Evolutionary conservation across 2,113 vertebrate genomes (phyloP).

Genomic region (Chamaetylas fuelleborni): DNA sequence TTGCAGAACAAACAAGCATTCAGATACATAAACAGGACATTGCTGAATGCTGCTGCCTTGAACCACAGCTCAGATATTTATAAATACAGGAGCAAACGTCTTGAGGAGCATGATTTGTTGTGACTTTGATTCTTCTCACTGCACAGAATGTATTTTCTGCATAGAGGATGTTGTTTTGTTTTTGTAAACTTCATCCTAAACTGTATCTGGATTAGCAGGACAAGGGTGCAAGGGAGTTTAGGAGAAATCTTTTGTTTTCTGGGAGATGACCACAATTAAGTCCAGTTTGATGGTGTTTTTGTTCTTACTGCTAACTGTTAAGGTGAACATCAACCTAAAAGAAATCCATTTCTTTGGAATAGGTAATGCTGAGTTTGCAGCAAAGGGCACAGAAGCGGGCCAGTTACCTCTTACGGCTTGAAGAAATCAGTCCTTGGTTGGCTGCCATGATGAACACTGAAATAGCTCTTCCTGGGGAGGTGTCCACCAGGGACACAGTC

Average conservation of each 20-base stretch:
- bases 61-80: background rate
- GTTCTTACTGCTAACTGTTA: background rate
- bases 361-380: constrained; percentile 97
- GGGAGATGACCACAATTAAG: background rate
- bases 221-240: background rate
- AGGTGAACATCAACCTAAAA: background rate
- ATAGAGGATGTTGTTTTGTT: background rate
- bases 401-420: constrained; percentile 90
- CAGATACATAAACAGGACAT: background rate
- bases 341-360: background rate
- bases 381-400: constrained; percentile 95
- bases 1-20: background rate
- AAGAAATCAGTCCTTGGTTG: constrained; percentile 95
- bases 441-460: constrained; percentile 90
- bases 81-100: background rate
- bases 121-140: background rate
- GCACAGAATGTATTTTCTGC: background rate
- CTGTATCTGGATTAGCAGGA: background rate
- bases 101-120: background rate
- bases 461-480: constrained; percentile 94
- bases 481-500: constrained; percentile 90
- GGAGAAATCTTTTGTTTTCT: background rate
- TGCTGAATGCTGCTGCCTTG: background rate
- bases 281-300: background rate
- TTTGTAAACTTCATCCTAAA: background rate